Evolutionary conservation across 2,113 vertebrate species (phyloP).

Genomic region (Montifringilla adamsi): DNA sequence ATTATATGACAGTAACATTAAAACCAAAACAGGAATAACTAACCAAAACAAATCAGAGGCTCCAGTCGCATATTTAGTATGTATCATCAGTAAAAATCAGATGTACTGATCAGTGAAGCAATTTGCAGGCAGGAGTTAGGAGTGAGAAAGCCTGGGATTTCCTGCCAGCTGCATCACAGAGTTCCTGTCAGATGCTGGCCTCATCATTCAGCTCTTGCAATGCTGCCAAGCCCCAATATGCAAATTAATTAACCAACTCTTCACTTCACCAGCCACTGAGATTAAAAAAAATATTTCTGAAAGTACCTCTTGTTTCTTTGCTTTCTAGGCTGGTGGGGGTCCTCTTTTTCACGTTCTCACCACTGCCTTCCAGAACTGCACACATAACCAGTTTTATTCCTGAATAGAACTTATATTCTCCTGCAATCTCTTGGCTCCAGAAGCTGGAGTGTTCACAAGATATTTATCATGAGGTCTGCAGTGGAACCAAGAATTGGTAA

Average conservation of each 20-base stretch:
- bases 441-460: neutral
- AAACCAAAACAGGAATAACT: neutral
- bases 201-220: neutral
- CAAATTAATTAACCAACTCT: conserved; percentile 21
- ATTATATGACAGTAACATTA: neutral
- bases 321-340: neutral
- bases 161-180: neutral
- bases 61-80: neutral
- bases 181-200: neutral
- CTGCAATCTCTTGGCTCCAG: neutral
- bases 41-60: neutral
- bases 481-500: neutral
- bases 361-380: neutral
- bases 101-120: neutral
- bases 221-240: neutral
- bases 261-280: neutral
- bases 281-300: neutral
- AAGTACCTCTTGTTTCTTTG: neutral
- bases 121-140: neutral
- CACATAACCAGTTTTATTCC: neutral
- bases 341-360: neutral
- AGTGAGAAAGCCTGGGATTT: conserved; percentile 1
- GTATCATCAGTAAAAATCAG: neutral
- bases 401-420: neutral
- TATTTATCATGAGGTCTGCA: neutral